phyloP scores from a whole-genome alignment of 2,797 vertebrate species.

The Chaetophractus vellerosus region DNA sequence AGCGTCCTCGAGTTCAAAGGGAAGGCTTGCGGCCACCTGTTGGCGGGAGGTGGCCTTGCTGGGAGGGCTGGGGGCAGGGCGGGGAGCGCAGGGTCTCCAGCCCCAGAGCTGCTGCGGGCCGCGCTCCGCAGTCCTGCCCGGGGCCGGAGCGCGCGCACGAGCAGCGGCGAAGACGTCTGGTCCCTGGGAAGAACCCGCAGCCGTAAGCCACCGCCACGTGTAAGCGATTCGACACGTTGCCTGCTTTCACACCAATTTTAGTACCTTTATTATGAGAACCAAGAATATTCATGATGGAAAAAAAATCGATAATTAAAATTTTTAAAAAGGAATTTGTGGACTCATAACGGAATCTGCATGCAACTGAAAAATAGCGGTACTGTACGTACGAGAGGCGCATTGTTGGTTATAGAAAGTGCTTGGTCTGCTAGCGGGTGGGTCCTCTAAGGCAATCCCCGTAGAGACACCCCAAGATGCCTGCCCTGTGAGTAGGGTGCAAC shows the following conservation, averaged over 20 bases:
- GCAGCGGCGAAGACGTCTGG: not conserved
- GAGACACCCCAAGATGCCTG: accelerated
- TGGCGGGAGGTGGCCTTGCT: not conserved
- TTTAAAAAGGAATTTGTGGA: not conserved
- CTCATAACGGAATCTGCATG: not conserved
- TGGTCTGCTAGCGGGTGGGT: not conserved
- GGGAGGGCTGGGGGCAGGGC: not conserved
- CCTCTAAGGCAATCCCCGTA: no score
- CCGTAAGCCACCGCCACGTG: not conserved
- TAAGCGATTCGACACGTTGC: not conserved
- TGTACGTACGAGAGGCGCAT: no score
- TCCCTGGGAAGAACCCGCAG: not conserved
- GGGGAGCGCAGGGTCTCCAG: not conserved
- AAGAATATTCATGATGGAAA: not conserved
- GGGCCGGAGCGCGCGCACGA: not conserved
- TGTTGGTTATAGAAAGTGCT: accelerated
- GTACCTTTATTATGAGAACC: not conserved
- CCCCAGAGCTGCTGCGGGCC: not conserved
- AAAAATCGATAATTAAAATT: not conserved
- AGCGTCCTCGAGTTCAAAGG: not conserved
- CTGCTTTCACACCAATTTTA: not conserved
- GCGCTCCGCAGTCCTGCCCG: not conserved
- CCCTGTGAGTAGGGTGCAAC: not conserved
- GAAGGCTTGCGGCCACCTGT: conserved; percentile 37
- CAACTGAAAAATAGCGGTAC: not conserved